Evolutionary conservation across 1,140 invertebrate genomes (phyloP).

Genomic region (Agrypnia vestita): DNA sequence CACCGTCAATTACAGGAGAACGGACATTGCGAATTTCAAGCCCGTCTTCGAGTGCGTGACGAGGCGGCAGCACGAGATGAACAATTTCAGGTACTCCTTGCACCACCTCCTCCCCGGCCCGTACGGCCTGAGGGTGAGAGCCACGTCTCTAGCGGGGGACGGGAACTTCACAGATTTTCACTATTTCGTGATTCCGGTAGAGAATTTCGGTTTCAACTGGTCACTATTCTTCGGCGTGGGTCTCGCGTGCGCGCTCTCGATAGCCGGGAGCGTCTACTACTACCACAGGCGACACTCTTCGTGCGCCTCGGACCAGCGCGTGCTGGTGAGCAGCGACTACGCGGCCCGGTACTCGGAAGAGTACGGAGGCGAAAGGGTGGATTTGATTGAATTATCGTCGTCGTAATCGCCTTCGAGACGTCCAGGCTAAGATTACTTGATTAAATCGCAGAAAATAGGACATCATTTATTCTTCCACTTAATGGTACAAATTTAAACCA

Average conservation of each 20-base stretch:
- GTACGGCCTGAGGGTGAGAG: constrained; percentile 77
- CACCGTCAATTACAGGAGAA: constrained; percentile 72
- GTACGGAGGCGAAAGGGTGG: background rate
- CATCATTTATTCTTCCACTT: background rate
- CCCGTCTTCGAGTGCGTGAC: constrained; percentile 68
- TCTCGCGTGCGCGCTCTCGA: background rate
- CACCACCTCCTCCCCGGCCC: constrained; percentile 74
- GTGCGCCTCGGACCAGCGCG: background rate
- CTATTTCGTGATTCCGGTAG: constrained; percentile 14
- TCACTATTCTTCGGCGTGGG: constrained; percentile 33
- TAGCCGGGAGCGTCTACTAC: background rate
- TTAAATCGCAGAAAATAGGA: background rate
- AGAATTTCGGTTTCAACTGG: constrained; percentile 12
- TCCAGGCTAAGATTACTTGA: constrained; percentile 14
- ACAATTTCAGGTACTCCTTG: constrained; percentile 53
- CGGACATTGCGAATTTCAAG: constrained; percentile 63
- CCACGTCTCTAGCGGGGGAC: constrained; percentile 77
- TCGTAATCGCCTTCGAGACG: no score
- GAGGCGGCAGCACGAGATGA: constrained; percentile 61
- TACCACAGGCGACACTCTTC: background rate
- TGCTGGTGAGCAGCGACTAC: background rate
- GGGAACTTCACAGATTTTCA: constrained; percentile 71
- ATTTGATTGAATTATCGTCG: constrained; percentile 16
- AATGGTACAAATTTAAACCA: background rate
- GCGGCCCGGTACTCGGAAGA: background rate